These are phyloP conservation scores for Helicoverpa assulta DNA, from an alignment of 2,888 invertebrate species.

Conservation along the genomic window DNA sequence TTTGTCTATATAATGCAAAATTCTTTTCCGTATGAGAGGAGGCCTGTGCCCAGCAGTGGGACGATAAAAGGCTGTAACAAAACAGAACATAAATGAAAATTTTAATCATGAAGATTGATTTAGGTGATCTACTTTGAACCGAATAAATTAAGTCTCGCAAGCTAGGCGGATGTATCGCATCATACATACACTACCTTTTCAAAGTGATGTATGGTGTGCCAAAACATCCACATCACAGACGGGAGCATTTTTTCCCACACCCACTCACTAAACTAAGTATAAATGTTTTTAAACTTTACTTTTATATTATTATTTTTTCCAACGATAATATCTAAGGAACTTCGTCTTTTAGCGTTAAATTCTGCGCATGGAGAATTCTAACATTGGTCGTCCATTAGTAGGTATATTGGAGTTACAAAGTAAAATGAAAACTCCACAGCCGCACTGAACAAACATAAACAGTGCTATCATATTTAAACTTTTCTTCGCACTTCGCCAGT, in stretches of 20 bases:
- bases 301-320: conserved; percentile 11
- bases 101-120: too few relatives aligned
- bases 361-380: conserved; percentile 35
- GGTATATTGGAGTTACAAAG: conserved; percentile 45
- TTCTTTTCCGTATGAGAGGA: too few relatives aligned
- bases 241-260: conserved; percentile 19
- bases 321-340: conserved; percentile 21
- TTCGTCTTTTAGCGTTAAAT: conserved; percentile 21
- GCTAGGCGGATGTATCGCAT: conserved; percentile 30
- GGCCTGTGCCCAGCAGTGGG: too few relatives aligned
- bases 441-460: conserved; percentile 43
- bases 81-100: too few relatives aligned
- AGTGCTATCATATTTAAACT: conserved; percentile 51
- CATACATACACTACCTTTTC: conserved; percentile 27
- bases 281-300: conserved; percentile 16
- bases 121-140: too few relatives aligned
- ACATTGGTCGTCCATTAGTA: conserved; percentile 60
- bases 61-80: too few relatives aligned
- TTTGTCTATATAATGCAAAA: too few relatives aligned
- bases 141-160: too few relatives aligned
- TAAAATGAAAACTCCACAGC: conserved; percentile 45
- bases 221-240: conserved; percentile 18
- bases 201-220: conserved; percentile 28
- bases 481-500: conserved; percentile 47
- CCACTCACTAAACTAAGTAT: conserved; percentile 6